A percentile compares a stretch with the other conserved stretches of the same genome.
Evolutionary conservation across 2,888 invertebrate species (phyloP).

Genomic region (Subacronicta megacephala): DNA sequence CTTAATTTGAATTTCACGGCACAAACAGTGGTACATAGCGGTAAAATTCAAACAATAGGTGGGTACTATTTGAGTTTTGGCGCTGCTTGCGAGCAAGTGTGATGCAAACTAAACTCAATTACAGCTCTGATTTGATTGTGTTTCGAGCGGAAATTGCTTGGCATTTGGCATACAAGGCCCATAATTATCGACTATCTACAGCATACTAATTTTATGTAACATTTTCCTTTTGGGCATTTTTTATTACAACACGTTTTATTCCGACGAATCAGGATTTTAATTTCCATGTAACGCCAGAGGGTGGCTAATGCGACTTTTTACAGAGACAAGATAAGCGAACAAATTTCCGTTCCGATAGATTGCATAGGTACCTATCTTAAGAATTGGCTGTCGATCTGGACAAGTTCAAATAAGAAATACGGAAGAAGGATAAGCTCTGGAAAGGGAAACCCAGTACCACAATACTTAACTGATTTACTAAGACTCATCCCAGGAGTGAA

Average conservation of each 20-base stretch:
- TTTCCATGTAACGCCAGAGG: constrained; percentile 53
- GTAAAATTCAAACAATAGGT: constrained; percentile 30
- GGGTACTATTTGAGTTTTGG: not conserved
- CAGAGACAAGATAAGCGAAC: constrained; percentile 66
- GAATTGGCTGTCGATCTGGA: constrained; percentile 23
- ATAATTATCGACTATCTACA: constrained; percentile 21
- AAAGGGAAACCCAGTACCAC: not conserved
- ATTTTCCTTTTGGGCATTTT: constrained; percentile 30
- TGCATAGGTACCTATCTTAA: constrained; percentile 58
- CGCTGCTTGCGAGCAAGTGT: not conserved
- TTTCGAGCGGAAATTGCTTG: constrained; percentile 37
- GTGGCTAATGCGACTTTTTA: constrained; percentile 64
- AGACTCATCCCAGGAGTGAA: too few species aligned
- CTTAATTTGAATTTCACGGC: constrained; percentile 9
- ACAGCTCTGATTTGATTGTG: constrained; percentile 41
- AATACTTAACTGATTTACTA: not conserved
- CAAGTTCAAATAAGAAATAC: constrained; percentile 7
- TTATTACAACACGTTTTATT: constrained; percentile 42
- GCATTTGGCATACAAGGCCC: constrained; percentile 22
- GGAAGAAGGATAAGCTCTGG: constrained; percentile 5
- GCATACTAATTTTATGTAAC: constrained; percentile 9
- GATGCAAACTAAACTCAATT: constrained; percentile 39
- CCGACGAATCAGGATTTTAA: constrained; percentile 54
- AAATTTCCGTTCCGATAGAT: constrained; percentile 68
- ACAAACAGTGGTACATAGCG: constrained; percentile 12